Conservation (phyloP, 2,888 invertebrate genomes). For the Tryphoninae sp. region DNA sequence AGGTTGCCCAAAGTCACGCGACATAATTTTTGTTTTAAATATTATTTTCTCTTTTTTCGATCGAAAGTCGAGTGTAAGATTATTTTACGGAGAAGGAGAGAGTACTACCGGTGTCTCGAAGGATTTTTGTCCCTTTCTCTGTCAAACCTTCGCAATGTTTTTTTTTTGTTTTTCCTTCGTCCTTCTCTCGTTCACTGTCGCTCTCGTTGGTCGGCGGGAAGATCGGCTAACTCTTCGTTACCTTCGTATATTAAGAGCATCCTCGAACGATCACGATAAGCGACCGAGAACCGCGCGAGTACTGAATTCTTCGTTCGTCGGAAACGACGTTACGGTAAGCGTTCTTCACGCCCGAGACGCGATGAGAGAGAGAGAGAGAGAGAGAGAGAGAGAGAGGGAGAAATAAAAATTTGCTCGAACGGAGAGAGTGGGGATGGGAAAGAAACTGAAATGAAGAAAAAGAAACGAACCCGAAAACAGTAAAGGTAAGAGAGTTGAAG, state of each 20-base stretch:
- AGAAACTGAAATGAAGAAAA: conserved; percentile 1
- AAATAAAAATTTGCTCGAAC: not conserved
- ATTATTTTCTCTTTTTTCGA: conserved; percentile 29
- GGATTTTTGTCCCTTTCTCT: conserved; percentile 35
- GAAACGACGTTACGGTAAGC: not conserved
- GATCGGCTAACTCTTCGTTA: conserved; percentile 47
- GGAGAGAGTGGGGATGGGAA: not conserved
- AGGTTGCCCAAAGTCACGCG: conserved; percentile 48
- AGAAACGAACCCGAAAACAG: conserved; percentile 13
- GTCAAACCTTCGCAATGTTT: conserved; percentile 7
- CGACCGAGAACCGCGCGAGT: conserved; percentile 19
- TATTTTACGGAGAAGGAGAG: conserved; percentile 62
- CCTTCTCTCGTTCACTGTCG: conserved; percentile 51
- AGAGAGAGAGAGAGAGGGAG: too few species aligned
- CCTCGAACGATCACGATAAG: conserved; percentile 66
- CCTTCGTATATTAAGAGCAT: conserved; percentile 66
- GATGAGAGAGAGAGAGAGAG: not conserved
- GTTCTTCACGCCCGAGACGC: conserved; percentile 11
- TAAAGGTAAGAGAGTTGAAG: not conserved
- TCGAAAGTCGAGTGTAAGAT: conserved; percentile 64
- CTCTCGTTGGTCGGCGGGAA: conserved; percentile 37
- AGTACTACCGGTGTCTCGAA: conserved; percentile 10
- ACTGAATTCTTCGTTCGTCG: conserved; percentile 48
- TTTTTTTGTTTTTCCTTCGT: not conserved
- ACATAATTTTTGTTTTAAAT: conserved; percentile 24